Percentiles rank a stretch among this genome's conserved stretches.
These are phyloP conservation scores for Trogon melanurus DNA, from an alignment of 2,113 vertebrate genomes.

Conservation along the genomic window DNA sequence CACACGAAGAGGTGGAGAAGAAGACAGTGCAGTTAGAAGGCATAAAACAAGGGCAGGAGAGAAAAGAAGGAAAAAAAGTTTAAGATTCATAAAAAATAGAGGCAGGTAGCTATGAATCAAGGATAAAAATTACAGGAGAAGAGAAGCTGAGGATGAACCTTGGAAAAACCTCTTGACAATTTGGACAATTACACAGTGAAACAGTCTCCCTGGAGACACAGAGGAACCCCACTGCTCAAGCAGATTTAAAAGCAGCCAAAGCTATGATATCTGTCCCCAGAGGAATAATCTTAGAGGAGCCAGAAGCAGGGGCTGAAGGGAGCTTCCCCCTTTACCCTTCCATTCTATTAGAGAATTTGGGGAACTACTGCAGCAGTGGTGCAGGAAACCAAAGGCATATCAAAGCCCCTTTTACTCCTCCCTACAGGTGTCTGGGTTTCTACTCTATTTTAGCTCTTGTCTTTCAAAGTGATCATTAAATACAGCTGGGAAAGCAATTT, in stretches of 20 bases:
- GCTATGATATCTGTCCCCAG: background rate
- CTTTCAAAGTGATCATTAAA: constrained; percentile 66
- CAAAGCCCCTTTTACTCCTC: background rate
- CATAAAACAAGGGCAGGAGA: background rate
- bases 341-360: background rate
- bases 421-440: background rate
- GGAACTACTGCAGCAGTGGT: background rate
- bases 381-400: background rate
- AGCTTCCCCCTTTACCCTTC: background rate
- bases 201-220: background rate
- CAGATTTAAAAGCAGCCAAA: background rate
- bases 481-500: constrained; percentile 72
- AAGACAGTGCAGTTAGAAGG: background rate
- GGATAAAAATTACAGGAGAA: background rate
- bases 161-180: background rate
- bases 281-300: background rate
- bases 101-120: background rate
- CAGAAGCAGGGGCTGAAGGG: background rate
- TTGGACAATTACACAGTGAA: background rate
- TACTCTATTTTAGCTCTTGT: background rate
- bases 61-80: background rate
- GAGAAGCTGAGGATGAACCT: background rate
- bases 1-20: background rate
- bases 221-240: background rate
- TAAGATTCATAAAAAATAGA: background rate